Evolutionary conservation across 1,140 invertebrate species (phyloP), one percentile per base, ranked within the genome.

Genomic region (Drosophila sucinea): DNA sequence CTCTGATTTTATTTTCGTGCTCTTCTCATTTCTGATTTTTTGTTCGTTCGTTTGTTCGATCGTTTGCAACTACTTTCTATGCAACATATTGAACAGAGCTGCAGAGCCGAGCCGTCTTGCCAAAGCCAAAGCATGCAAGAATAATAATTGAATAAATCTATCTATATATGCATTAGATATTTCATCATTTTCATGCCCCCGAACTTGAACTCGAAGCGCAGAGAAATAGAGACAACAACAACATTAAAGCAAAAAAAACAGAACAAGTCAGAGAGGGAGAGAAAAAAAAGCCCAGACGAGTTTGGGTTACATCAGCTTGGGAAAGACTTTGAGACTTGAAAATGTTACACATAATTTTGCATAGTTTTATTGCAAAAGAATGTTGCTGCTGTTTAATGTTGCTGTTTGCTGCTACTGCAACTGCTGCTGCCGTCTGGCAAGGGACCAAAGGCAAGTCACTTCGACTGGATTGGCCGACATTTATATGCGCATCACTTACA

Each of bases 401-500:
- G 55, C 23, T 33, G 29, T 38, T 32, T 56, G 27, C 25, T 35
- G 33, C 23, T 44, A 33, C 30, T 64, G 47, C 38, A 44, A 4
- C 57, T 60, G 61, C 55, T 60, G 63, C 72, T 47, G 68, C 60
- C 64, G 63, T 64, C 54, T 62, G 60, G 58, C 70, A 32, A 56
- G 38, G 32, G 70, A 76, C 71, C 69, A 63, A 32, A 77, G 55
- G 56, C 30, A 41, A 63, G 47, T 35, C 33, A 33, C 38, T 60
- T 40, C 38, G 51, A 60, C 55, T 85, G 61, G 66, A 86, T 71
- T 87, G 84, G 77, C 89, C 80, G 84, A 89, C 84, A 87, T 87
- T 87, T 79, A 87, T 89, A 87, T 89, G 84, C 84, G 84, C 84
- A 87, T 87, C 80, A 87, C 84, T 87, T 89, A 87, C 70, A 51